Evolutionary conservation across 2,797 vertebrate species (phyloP).

Genomic region (Gadopsis bispinosus): DNA sequence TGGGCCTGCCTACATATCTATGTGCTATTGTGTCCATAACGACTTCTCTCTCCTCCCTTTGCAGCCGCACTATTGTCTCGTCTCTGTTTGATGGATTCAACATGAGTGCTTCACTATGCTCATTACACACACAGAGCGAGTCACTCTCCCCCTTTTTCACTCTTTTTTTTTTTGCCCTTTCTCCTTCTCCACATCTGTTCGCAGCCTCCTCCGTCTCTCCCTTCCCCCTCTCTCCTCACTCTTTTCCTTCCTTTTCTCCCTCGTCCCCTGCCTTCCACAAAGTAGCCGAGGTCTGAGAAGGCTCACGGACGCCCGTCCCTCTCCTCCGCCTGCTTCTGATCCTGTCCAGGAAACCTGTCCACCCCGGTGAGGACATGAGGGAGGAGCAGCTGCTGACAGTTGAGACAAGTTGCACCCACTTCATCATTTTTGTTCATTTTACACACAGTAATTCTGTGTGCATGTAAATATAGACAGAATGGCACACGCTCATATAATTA

Average conservation of each 20-base stretch:
- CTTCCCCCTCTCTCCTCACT: neutral
- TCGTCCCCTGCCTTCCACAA: constrained; percentile 7
- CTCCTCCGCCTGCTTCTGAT: constrained; percentile 49
- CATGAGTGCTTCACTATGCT: constrained; percentile 56
- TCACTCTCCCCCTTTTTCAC: constrained; percentile 25
- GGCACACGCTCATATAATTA: neutral
- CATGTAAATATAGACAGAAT: neutral
- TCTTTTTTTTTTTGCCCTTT: constrained; percentile 24
- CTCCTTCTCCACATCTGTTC: constrained; percentile 21
- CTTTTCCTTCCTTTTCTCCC: neutral
- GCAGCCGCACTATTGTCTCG: constrained; percentile 41
- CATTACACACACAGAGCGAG: constrained; percentile 41
- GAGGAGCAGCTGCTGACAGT: constrained; percentile 30
- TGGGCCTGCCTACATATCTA: constrained; percentile 57
- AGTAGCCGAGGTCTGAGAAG: constrained; percentile 22
- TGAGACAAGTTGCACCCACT: neutral
- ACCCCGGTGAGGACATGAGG: constrained; percentile 31
- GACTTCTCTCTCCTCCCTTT: constrained; percentile 38
- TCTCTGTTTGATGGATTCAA: constrained; percentile 58
- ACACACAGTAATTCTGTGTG: neutral
- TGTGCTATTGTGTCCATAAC: constrained; percentile 72
- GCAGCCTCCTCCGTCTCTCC: neutral
- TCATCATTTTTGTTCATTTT: neutral
- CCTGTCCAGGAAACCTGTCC: constrained; percentile 19
- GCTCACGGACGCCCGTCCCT: constrained; percentile 15